Percentiles rank a stretch among this genome's conserved stretches.
Conservation (phyloP, 2,888 invertebrate species). For the Coelopa pilipes region DNA sequence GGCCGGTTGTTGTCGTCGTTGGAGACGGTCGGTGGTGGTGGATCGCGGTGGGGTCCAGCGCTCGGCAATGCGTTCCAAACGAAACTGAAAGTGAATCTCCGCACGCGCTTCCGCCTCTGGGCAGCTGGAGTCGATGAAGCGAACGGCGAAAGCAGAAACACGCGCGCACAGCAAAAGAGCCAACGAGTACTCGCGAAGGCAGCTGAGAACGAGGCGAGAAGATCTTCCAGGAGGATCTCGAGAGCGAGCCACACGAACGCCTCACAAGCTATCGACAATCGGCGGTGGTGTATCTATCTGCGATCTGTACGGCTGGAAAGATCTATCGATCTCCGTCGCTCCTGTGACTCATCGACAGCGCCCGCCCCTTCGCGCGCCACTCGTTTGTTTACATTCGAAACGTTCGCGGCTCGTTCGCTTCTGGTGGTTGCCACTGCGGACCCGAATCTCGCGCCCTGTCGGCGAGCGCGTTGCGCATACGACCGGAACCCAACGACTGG, state of each 20-base stretch:
- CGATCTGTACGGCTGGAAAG: neutral
- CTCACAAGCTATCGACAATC: neutral
- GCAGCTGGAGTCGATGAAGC: neutral
- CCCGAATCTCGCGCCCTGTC: neutral
- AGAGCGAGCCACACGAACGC: neutral
- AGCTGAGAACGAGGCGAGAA: neutral
- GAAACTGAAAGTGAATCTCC: conserved; percentile 42
- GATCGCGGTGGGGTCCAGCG: neutral
- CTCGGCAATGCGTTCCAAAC: conserved; percentile 39
- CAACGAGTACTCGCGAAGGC: no score
- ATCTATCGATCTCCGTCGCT: neutral
- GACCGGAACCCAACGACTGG: neutral
- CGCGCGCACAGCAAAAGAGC: no score
- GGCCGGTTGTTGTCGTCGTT: no score
- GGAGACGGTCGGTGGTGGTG: no score
- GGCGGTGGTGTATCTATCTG: neutral
- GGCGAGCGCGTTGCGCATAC: conserved; percentile 33
- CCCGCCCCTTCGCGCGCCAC: neutral
- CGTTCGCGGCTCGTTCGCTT: neutral
- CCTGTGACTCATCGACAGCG: neutral
- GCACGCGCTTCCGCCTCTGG: conserved; percentile 12
- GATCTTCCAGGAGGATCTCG: conserved; percentile 25
- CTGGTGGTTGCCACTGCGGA: neutral
- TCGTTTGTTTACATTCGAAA: conserved; percentile 26
- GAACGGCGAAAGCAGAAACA: neutral